Base-by-base conservation (phyloP, 2,888 invertebrate genomes). In the Axea sp. region DNA sequence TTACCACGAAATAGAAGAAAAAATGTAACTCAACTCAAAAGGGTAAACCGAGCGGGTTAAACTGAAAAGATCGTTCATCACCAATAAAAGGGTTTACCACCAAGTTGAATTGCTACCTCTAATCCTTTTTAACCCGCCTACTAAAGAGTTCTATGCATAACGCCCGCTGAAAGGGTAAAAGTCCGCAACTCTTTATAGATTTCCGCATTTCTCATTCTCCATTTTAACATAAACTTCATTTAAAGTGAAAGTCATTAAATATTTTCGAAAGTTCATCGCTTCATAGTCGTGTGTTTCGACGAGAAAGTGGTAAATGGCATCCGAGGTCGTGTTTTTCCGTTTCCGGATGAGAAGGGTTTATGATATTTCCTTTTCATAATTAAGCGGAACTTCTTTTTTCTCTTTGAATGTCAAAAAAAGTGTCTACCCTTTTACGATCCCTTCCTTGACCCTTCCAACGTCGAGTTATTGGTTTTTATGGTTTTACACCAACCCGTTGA, bases 401-500 rank as follows among this genome's bases (percentile, higher is more conserved):
- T 55, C 75, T 73, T 78, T 76, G 15, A 49, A 35, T 72, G 47
- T 73, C 67, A 60, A 55, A 75, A 39, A 60, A 77, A 53, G 39
- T 76, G 75, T 79, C 76, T 73, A 82, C 83, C 86, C 84, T 87
- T 86, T 86, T 85, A 86, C 82, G 82, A 84, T n/a, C 79, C 80
- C 82, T 73, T 35, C 43, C 80, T 84, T 84, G 84, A 86, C 84
- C 84, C 84, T 86, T 85, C 83, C 83, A 84, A 84, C 81, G 57
- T 71, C 45, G 76, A 69, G 80, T 77, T 77, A 74, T 73, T 76
- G 64, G 80, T 84, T 81, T 86, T 86, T 87, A 86, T 80, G 78
- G 71, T 47, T 82, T 83, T 83, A 85, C 81, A 75, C 71, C 78
- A 51, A 74, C 73, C 55, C 71, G 64, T 59, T 67, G 57, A 73